A percentile compares a stretch with the other conserved stretches of the same genome.
These are phyloP conservation scores for Dolomedes plantarius DNA, from an alignment of 2,888 invertebrate species.

Conservation along the genomic window DNA sequence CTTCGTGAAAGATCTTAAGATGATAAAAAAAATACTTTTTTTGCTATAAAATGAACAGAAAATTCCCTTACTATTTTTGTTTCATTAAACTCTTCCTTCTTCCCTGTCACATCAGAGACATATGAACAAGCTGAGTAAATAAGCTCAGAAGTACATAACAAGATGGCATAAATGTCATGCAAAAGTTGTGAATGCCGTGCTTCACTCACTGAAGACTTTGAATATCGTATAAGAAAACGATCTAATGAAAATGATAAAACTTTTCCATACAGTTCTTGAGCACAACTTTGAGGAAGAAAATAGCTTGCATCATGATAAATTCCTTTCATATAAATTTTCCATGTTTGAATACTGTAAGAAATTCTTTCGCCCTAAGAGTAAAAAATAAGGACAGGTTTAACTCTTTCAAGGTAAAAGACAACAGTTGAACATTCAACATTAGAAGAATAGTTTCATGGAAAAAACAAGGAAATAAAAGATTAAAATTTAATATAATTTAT, in stretches of 20 bases:
- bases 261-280: constrained; percentile 36
- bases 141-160: constrained; percentile 48
- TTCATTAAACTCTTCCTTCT: constrained; percentile 36
- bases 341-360: constrained; percentile 54
- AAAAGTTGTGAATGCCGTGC: constrained; percentile 38
- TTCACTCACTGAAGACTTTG: constrained; percentile 41
- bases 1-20: too few relatives aligned
- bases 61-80: constrained; percentile 21
- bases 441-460: too few relatives aligned
- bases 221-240: constrained; percentile 45
- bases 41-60: neutral
- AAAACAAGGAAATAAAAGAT: too few relatives aligned
- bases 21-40: too few relatives aligned
- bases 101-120: constrained; percentile 27
- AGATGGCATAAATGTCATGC: constrained; percentile 29
- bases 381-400: too few relatives aligned
- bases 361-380: constrained; percentile 52
- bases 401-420: too few relatives aligned
- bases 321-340: constrained; percentile 57
- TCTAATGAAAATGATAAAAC: constrained; percentile 42
- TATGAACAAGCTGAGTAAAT: constrained; percentile 51
- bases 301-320: constrained; percentile 36
- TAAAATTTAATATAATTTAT: too few relatives aligned
- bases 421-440: too few relatives aligned
- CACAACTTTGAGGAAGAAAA: constrained; percentile 49